A percentile compares a stretch with the other conserved stretches of the same genome.
phyloP scores from a whole-genome alignment of 2,113 vertebrate species.

The Pungitius pungitius region DNA sequence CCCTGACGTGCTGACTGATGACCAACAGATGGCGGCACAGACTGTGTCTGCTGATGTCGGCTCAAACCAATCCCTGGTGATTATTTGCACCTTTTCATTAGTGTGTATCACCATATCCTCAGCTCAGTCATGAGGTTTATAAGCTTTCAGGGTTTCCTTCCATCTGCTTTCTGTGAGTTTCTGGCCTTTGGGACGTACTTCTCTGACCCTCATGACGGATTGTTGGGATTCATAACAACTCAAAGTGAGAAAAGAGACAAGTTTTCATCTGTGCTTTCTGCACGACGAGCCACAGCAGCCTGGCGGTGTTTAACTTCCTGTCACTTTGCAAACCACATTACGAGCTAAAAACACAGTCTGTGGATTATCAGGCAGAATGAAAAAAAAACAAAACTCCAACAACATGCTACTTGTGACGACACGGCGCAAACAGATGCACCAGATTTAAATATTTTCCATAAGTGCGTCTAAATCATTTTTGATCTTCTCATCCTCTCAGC shows the following conservation, averaged over 20 bases:
- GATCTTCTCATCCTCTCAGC: conserved; percentile 31
- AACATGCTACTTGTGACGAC: background rate
- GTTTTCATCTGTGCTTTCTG: conserved; percentile 9
- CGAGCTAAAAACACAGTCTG: background rate
- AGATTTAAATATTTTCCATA: conserved; percentile 38
- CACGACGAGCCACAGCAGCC: background rate
- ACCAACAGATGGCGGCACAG: conserved; percentile 70
- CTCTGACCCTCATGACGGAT: background rate
- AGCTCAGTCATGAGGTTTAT: background rate
- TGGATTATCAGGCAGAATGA: conserved; percentile 20
- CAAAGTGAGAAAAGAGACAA: conserved; percentile 18
- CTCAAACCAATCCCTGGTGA: background rate
- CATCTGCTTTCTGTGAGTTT: conserved; percentile 14
- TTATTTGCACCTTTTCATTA: background rate
- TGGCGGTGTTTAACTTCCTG: background rate
- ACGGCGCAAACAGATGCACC: conserved; percentile 15
- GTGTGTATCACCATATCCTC: background rate
- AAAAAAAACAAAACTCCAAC: background rate
- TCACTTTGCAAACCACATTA: conserved; percentile 4
- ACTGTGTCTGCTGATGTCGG: conserved; percentile 12
- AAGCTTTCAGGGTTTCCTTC: background rate
- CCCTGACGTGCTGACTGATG: conserved; percentile 25
- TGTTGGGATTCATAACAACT: background rate
- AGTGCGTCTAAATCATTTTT: conserved; percentile 26
- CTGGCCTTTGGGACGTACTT: conserved; percentile 11